phyloP scores from a whole-genome alignment of 2,113 vertebrate genomes.

The Rana temporaria region DNA sequence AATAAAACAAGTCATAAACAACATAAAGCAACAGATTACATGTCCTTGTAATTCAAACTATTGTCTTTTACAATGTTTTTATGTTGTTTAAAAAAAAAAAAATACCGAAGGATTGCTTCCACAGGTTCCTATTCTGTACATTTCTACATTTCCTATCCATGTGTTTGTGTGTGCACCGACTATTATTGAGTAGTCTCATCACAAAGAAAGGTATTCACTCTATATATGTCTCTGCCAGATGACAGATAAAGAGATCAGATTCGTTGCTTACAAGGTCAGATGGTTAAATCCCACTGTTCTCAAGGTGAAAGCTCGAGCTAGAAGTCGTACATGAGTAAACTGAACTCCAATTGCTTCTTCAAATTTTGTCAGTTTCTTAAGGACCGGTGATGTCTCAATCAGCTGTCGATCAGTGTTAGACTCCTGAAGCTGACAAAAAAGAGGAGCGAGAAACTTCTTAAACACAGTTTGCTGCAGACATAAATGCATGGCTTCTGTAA shows the following conservation, averaged over 20 bases:
- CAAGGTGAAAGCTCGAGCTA: slow-evolving; percentile 93
- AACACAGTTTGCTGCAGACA: background rate
- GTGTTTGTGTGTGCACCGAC: background rate
- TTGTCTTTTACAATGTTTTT: no score
- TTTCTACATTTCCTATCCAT: background rate
- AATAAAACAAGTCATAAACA: no score
- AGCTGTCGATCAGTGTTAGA: slow-evolving; percentile 93
- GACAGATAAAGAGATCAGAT: slow-evolving; percentile 35
- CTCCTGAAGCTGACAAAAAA: slow-evolving; percentile 85
- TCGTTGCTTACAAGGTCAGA: slow-evolving; percentile 90
- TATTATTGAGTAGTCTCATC: slow-evolving; percentile 2
- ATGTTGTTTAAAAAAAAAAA: no score
- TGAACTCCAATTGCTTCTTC: slow-evolving; percentile 92
- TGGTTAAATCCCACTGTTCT: slow-evolving; percentile 99
- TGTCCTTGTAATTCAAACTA: no score
- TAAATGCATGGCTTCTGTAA: slow-evolving; percentile 3
- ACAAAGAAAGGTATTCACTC: background rate
- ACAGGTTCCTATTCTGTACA: background rate
- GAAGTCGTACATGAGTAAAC: slow-evolving; percentile 92
- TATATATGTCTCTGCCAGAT: background rate
- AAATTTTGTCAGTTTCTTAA: slow-evolving; percentile 94
- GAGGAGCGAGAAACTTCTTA: background rate
- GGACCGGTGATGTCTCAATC: slow-evolving; percentile 95
- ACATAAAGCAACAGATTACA: no score
- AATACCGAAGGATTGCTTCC: no score